phyloP scores from a whole-genome alignment of 2,113 vertebrate genomes.

The Stercorarius parasiticus region DNA sequence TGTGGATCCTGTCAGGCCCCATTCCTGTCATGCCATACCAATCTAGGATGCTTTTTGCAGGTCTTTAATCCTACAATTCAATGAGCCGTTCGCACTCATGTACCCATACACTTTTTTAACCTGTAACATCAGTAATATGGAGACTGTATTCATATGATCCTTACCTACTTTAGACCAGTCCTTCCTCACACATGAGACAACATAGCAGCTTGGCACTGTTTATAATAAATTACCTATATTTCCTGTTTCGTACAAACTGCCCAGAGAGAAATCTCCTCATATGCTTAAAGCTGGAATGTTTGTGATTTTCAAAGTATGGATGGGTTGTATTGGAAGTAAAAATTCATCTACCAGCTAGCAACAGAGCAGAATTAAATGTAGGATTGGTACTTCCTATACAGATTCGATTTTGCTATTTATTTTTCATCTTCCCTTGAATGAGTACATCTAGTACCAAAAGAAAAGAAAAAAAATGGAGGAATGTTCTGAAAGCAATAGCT shows the following conservation, averaged over 20 bases:
- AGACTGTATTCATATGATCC: background rate
- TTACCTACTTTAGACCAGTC: conserved; percentile 11
- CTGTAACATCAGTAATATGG: conserved; percentile 18
- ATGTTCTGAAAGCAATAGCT: background rate
- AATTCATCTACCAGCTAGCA: background rate
- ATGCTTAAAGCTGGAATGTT: background rate
- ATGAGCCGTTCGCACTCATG: background rate
- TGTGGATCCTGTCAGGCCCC: background rate
- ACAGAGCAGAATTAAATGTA: background rate
- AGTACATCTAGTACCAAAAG: background rate
- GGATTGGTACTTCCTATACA: background rate
- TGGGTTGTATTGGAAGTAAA: background rate
- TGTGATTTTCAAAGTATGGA: background rate
- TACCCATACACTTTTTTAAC: background rate
- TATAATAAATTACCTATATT: background rate
- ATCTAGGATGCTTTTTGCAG: conserved; percentile 9
- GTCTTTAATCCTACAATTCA: conserved; percentile 40
- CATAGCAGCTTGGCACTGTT: background rate
- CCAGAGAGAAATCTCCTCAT: background rate
- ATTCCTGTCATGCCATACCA: background rate
- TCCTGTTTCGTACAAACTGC: background rate
- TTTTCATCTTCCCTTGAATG: background rate
- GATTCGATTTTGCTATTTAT: background rate
- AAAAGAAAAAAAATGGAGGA: background rate
- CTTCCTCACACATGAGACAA: background rate